Conservation (phyloP, 2,888 invertebrate genomes). For the Athalia rosae region DNA sequence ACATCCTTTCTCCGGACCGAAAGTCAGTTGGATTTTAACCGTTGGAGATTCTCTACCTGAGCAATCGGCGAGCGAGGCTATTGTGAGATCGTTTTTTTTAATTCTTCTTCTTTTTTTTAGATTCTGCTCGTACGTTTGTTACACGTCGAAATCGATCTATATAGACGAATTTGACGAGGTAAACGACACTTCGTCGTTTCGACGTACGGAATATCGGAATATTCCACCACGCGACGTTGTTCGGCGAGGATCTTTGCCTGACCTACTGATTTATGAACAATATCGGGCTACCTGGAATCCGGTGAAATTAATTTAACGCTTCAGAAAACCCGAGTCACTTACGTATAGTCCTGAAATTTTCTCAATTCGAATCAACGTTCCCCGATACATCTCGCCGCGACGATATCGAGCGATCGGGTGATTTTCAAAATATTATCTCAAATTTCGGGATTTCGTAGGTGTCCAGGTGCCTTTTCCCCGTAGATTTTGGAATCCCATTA, state of each 20-base stretch:
- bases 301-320: background rate
- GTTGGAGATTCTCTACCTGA: slow-evolving; percentile 36
- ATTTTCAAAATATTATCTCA: too few species aligned
- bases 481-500: slow-evolving; percentile 25
- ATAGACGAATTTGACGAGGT: background rate
- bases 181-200: background rate
- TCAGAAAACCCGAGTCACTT: background rate
- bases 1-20: slow-evolving; percentile 10
- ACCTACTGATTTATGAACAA: slow-evolving; percentile 15
- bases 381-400: background rate
- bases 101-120: background rate
- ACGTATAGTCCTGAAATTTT: slow-evolving; percentile 11
- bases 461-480: background rate
- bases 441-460: background rate
- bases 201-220: background rate
- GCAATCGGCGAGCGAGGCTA: background rate
- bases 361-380: background rate
- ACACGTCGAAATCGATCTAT: too few species aligned
- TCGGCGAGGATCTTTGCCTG: slow-evolving; percentile 1
- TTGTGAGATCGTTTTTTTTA: background rate
- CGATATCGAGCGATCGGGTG: too few species aligned
- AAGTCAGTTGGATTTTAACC: slow-evolving; percentile 42
- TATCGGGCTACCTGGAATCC: background rate
- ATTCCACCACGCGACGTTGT: background rate
- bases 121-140: too few species aligned